Percentiles rank a stretch among this genome's conserved stretches.
phyloP scores from a whole-genome alignment of 2,113 vertebrate species.

The Ptychochromis oligacanthus region DNA sequence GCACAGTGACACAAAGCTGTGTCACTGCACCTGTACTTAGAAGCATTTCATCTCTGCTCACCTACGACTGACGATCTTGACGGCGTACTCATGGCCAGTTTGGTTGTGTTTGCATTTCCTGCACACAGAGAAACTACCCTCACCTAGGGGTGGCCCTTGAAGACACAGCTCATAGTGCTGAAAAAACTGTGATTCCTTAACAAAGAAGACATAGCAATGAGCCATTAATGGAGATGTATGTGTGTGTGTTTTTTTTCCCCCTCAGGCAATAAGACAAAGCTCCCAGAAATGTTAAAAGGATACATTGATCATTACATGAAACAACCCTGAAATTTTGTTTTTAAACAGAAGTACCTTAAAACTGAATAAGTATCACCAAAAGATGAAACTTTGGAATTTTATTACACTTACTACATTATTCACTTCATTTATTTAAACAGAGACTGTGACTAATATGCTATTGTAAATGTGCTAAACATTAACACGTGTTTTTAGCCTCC shows the following conservation, averaged over 20 bases:
- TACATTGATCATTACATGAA: neutral
- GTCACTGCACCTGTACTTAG: neutral
- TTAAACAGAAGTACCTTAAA: neutral
- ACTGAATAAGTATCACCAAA: neutral
- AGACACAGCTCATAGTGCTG: constrained; percentile 90
- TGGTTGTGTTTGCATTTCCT: constrained; percentile 88
- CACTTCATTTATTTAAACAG: neutral
- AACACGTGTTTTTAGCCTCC: too few species aligned
- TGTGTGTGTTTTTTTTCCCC: neutral
- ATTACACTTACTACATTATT: neutral
- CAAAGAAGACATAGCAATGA: neutral
- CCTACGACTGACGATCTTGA: constrained; percentile 93
- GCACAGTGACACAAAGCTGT: neutral
- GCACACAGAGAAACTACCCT: constrained; percentile 92
- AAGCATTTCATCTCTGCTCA: constrained; percentile 49
- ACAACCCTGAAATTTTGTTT: neutral
- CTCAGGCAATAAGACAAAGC: neutral
- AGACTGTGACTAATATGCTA: too few species aligned
- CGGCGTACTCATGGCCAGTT: constrained; percentile 86
- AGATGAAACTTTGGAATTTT: neutral
- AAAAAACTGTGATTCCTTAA: constrained; percentile 91
- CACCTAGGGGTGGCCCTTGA: constrained; percentile 84
- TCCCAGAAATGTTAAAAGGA: neutral
- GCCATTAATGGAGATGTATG: neutral
- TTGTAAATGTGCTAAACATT: too few species aligned